Conservation (phyloP, 2,797 vertebrate species). For the Oryzias dopingdopingensis region DNA sequence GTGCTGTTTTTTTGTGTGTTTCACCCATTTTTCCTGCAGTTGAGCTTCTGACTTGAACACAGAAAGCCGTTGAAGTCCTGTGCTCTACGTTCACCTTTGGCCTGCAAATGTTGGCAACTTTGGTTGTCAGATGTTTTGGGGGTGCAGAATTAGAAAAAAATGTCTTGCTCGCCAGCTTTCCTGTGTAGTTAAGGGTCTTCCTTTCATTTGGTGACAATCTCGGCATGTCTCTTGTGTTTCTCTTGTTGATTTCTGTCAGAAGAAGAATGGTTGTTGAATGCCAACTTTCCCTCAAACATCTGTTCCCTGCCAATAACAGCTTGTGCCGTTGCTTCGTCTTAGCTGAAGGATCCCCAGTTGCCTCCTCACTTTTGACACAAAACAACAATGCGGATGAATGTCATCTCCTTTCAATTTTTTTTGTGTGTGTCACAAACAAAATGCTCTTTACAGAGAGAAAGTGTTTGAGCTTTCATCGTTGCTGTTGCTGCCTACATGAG, state of each 20-base stretch:
- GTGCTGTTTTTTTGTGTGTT: constrained; percentile 24
- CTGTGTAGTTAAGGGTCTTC: constrained; percentile 68
- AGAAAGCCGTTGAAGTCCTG: constrained; percentile 26
- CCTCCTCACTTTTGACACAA: constrained; percentile 69
- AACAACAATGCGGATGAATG: constrained; percentile 73
- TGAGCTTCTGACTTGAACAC: constrained; percentile 30
- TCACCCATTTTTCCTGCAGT: constrained; percentile 36
- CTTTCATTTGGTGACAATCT: constrained; percentile 73
- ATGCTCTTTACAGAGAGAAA: constrained; percentile 28
- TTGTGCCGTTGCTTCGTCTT: constrained; percentile 73
- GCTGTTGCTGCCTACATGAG: constrained; percentile 35
- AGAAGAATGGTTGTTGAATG: constrained; percentile 74
- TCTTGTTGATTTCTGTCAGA: constrained; percentile 75
- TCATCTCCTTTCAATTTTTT: constrained; percentile 58
- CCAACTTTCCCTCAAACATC: constrained; percentile 81
- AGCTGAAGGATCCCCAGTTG: constrained; percentile 70
- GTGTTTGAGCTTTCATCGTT: constrained; percentile 23
- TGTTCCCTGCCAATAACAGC: constrained; percentile 81
- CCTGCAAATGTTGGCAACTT: constrained; percentile 52
- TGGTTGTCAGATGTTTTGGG: constrained; percentile 67
- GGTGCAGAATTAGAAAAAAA: constrained; percentile 57
- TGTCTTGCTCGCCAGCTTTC: constrained; percentile 56
- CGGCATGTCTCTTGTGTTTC: constrained; percentile 64
- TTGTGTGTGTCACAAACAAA: constrained; percentile 46
- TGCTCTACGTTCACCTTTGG: constrained; percentile 47